Evolutionary conservation across 2,888 invertebrate genomes (phyloP).

Genomic region (Phyllotreta cruciferae): DNA sequence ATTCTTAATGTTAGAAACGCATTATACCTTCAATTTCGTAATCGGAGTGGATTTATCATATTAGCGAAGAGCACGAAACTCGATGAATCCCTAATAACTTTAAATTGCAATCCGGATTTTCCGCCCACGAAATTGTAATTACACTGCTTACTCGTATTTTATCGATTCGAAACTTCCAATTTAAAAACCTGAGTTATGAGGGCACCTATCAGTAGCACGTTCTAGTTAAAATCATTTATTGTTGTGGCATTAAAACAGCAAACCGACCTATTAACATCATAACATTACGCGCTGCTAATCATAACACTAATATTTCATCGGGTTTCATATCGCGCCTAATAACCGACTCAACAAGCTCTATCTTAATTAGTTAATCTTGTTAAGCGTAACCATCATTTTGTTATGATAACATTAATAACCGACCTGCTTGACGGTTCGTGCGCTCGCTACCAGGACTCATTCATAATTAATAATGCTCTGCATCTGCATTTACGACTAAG

Average conservation of each 20-base stretch:
- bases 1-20: slow-evolving; percentile 38
- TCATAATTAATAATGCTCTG: not conserved
- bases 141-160: too few relatives aligned
- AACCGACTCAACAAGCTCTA: slow-evolving; percentile 27
- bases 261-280: slow-evolving; percentile 15
- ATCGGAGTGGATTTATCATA: slow-evolving; percentile 35
- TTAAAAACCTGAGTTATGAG: too few relatives aligned
- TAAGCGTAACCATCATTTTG: slow-evolving; percentile 27
- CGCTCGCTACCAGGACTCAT: not conserved
- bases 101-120: too few relatives aligned
- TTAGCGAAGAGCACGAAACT: slow-evolving; percentile 25
- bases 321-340: slow-evolving; percentile 26
- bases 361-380: slow-evolving; percentile 33
- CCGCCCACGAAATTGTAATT: too few relatives aligned
- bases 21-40: slow-evolving; percentile 27
- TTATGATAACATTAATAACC: slow-evolving; percentile 31
- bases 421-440: slow-evolving; percentile 3
- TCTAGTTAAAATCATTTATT: slow-evolving; percentile 24
- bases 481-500: not conserved
- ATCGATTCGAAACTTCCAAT: too few relatives aligned
- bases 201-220: not conserved
- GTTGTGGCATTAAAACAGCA: slow-evolving; percentile 15
- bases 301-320: slow-evolving; percentile 30
- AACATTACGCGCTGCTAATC: slow-evolving; percentile 25
- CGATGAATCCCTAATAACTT: not conserved